Base-by-base conservation (phyloP, 2,797 vertebrate genomes). In the Melopsittacus undulatus region DNA sequence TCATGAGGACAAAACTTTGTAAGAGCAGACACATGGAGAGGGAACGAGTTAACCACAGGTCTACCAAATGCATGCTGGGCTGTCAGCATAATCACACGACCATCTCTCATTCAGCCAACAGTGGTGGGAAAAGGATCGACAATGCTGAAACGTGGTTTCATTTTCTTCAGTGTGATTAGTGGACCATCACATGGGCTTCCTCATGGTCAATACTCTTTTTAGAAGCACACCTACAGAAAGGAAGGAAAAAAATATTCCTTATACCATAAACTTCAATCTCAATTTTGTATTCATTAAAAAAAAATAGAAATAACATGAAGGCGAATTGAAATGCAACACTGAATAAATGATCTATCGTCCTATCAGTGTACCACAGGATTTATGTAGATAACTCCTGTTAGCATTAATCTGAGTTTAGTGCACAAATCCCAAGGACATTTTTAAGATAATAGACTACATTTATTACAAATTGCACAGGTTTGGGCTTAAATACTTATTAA, bases 21-120 rank as follows among this genome's bases (percentile, higher is more conserved):
- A 99, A 98, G 97, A 99, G 98, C 97, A 99, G 98, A 98, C 99
- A 99, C 99, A 99, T 99, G 98, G 99, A 99, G 98, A 99, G 98
- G 98, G 99, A 99, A 94, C 98, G 99, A 79, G 99, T 99, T 97
- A 99, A 98, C 99, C 99, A 99, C 98, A 99, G 98, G 98, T 99
- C 99, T 98, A 99, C 98, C 97, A 99, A 98, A 98, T 99, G 98
- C 99, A 99, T 99, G 97, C 98, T 98, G 98, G 98, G 98, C 79
- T 97, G 98, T 98, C 96, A 98, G 98, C 98, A 99, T 98, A 99
- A 99, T 99, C 99, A 98, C 98, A 97, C 91, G 90, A 98, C 98
- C 98, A 95, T 90, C 97, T 97, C 95, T 98, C 97, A 97, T 97
- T 98, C 97, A 98, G 95, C 97, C 97, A 70, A 95, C 91, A 83